Base-by-base conservation (phyloP, 23 tunicate genomes). In the Oikopleura dioica region DNA sequence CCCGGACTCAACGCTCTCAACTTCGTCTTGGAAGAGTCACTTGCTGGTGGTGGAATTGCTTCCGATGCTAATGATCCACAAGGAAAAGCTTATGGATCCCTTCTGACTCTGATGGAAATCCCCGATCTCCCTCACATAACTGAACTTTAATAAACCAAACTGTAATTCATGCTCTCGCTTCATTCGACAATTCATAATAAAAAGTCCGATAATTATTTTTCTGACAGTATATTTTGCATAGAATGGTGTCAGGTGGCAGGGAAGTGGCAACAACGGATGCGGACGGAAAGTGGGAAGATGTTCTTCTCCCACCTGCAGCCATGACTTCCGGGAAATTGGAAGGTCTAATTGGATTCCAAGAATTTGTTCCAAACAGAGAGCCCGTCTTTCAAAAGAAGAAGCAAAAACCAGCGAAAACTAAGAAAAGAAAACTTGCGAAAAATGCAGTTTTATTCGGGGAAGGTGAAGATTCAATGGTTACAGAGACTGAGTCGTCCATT, bases 31-130 rank as follows among this genome's bases (percentile, higher is more conserved):
- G 82, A 51, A 36, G 78, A 89, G 50, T 85, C 81, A 75, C 82
- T 89, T 5, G 96, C 86, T 0, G 96, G 96, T 0, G 96, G 96
- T 1, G 96, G 96, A 1, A 82, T 89, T 1, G 92, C 96, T 26
- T 89, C 96, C 1, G 68, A 84, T 4, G 55, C 86, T 36, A 72
- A 75, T 34, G 96, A 89, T 69, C 92, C 96, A 0, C 96, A 89
- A 59, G 96, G 96, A 36, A 89, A 89, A 69, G 77, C 91, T 0
- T 82, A 81, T 55, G 96, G 82, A 5, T 89, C 85, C 38, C 84
- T 84, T 84, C 75, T 89, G 37, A 69, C 85, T 5, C 86, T 84
- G 36, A 58, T 89, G 37, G 84, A 89, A 50, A 37, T 89, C 0
- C 72, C 77, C 36, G 76, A 89, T 37, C 67, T 89, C 75, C 96